Base-by-base conservation (phyloP, 2,797 vertebrate species). In the Microctenopoma stevenorrisi region DNA sequence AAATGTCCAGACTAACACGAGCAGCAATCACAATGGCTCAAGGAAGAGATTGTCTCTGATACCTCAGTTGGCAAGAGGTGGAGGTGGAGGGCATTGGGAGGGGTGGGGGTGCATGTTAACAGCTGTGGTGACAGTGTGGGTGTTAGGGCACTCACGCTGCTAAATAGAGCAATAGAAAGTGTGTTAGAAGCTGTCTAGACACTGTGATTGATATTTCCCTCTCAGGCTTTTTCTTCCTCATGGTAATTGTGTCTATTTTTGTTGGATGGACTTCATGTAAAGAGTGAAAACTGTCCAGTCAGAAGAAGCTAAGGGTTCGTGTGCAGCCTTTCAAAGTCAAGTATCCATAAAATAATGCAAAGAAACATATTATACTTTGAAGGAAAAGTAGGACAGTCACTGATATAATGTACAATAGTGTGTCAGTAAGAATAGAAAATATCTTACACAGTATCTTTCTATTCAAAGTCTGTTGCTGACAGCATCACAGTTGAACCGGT, bases 21-120 rank as follows among this genome's bases (percentile, higher is more conserved):
- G 44, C 52, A 64, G 40, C 55, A 75, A 79, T 77, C 64, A 64
- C 72, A 68, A 8, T 6, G 68, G 62, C 64, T 44, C 16, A 64
- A 43, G 13, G 51, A 62, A 40, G 58, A 37, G 51, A 14, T 77
- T 72, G 37, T 18, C 43, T 65, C 42, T 56, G 51, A 18, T 57
- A n/a, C 3, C 49, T 28, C 15, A 47, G 53, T 37, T 64, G 56
- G 43, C n/a, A n/a, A 18, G 43, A 10, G 44, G 75, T 4, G 26
- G 14, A 25, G 53, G 50, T 2, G n/a, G 49, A 25, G 40, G 58
- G 33, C 25, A 52, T 3, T 5, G 14, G 6, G 43, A 4, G 43
- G 4, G 12, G 4, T 13, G 40, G 40, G 18, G 40, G 50, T 37
- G 15, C 43, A 26, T 44, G 49, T 48, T 16, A 4, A 2, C 51